Percentiles rank a stretch among this genome's conserved stretches.
Conservation (phyloP, 1,140 invertebrate genomes). For the Habropoda laboriosa region DNA sequence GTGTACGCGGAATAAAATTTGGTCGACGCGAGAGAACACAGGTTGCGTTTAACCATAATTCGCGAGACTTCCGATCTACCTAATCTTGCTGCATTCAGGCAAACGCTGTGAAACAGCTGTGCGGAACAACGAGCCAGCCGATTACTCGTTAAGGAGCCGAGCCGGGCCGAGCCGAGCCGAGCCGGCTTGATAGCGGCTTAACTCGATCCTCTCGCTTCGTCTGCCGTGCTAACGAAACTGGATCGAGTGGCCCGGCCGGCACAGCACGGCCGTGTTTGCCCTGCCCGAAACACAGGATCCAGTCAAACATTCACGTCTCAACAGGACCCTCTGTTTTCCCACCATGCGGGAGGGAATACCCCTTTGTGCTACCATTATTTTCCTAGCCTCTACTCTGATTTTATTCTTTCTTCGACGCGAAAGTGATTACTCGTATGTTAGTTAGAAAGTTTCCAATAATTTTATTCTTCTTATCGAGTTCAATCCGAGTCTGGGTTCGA, state of each 20-base stretch:
- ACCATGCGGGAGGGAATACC: too few relatives aligned
- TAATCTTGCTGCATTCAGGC: too few relatives aligned
- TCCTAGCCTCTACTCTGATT: too few relatives aligned
- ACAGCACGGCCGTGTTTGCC: too few relatives aligned
- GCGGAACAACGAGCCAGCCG: neutral
- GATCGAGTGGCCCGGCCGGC: neutral
- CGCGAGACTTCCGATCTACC: neutral
- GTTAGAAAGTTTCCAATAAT: too few relatives aligned
- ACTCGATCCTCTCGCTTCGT: conserved; percentile 40
- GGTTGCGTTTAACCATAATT: neutral
- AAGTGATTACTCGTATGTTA: too few relatives aligned
- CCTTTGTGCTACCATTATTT: too few relatives aligned
- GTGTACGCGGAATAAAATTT: too few relatives aligned
- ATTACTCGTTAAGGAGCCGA: conserved; percentile 27
- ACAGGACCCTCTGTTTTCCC: neutral
- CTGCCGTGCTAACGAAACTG: conserved; percentile 38
- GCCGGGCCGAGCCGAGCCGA: neutral
- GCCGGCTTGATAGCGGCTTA: conserved; percentile 25
- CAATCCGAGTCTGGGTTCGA: too few relatives aligned
- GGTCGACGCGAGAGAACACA: too few relatives aligned
- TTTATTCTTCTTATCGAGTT: too few relatives aligned
- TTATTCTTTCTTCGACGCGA: too few relatives aligned
- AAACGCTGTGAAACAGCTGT: neutral
- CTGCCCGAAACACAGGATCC: neutral
- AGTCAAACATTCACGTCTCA: conserved; percentile 5